Base-by-base conservation (phyloP, 1,140 invertebrate species). In the Drosophila arizonae region DNA sequence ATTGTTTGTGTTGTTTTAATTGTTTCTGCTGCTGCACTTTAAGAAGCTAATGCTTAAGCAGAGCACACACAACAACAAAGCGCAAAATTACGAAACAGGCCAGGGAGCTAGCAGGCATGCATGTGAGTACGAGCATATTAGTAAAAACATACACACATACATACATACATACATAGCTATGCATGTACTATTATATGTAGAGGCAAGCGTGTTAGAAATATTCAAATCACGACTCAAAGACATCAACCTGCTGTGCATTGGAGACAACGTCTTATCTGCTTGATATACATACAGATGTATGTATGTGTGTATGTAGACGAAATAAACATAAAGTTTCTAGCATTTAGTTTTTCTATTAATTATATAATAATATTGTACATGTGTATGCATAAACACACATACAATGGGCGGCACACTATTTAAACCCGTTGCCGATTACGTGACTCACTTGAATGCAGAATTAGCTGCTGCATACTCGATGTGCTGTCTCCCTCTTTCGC, bases 31-130 rank as follows among this genome's bases (percentile, higher is more conserved):
- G 36, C 57, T 75, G 48, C 39, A 65, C 39, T 62, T 63, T 1
- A 62, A 57, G 52, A 52, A 58, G 46, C 54, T 74, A 28, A 24
- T 50, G 50, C 46, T 63, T 61, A 13, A 61, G 50, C 39, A 50
- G 5, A 51, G 64, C 51, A 28, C 54, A 41, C 45, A 48, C 54
- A 56, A 52, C 63, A 50, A 63, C 33, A 5, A 8, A 69, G 56
- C 36, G 33, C 36, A 60, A 48, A 81, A 81, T 86, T 86, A 76
- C 81, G 82, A 85, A 85, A 81, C 75, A 75, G 70, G 13, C 39
- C 46, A 70, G 54, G 62, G 61, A 69, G 43, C 48, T 46, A 46
- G 43, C 24, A 63, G n/a, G 33, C n/a, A 46, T 6, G 48, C 50
- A 11, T 65, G 54, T 43, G 15, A 51, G 52, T 24, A 24, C 21